phyloP scores from a whole-genome alignment of 2,797 vertebrate species.

The Anguilla obscura region DNA sequence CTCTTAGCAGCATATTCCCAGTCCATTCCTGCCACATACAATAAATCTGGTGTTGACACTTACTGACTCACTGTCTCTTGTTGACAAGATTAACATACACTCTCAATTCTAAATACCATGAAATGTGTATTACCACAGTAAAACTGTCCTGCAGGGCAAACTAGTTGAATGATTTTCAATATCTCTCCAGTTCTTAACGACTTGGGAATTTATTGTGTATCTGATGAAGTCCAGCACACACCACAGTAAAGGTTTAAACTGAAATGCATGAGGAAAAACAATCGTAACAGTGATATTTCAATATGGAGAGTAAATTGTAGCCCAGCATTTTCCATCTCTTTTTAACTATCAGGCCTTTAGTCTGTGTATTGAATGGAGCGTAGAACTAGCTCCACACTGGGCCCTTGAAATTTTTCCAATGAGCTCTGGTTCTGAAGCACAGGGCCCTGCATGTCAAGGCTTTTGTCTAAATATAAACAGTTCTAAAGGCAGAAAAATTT shows the following conservation, averaged over 20 bases:
- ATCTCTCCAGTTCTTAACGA: not conserved
- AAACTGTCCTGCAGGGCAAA: slow-evolving; percentile 4
- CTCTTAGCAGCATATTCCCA: not conserved
- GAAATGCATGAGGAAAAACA: not conserved
- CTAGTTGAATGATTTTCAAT: slow-evolving; percentile 13
- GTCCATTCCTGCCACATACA: not conserved
- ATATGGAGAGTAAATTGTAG: not conserved
- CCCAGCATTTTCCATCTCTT: not conserved
- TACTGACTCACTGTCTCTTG: not conserved
- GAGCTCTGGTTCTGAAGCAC: not conserved
- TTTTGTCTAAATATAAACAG: not conserved
- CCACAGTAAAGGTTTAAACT: not conserved
- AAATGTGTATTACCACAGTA: not conserved
- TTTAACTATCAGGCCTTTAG: not conserved
- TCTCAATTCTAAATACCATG: not conserved
- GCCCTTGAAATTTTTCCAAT: not conserved
- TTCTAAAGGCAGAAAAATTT: not conserved
- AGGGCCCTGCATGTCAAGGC: not conserved
- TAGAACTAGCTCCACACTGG: not conserved
- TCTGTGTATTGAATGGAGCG: not conserved
- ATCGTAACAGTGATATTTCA: not conserved
- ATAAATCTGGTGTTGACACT: not conserved
- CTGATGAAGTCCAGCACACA: not conserved
- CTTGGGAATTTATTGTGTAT: not conserved
- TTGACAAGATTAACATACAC: not conserved